A percentile compares a stretch with the other conserved stretches of the same genome.
These are phyloP conservation scores for Maccullochella peelii DNA, from an alignment of 2,113 vertebrate genomes.

Conservation along the genomic window DNA sequence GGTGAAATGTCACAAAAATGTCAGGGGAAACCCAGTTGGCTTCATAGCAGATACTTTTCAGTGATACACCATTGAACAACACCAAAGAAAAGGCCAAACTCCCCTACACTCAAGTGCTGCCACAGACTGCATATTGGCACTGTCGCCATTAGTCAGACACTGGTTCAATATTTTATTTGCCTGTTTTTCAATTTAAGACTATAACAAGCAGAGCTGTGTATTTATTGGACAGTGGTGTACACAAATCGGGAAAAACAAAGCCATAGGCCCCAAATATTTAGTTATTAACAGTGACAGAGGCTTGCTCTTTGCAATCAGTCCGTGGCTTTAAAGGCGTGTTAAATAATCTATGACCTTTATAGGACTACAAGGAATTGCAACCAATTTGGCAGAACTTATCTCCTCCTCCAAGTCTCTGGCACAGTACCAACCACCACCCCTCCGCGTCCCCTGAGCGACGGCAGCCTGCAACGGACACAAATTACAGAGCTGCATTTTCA, in stretches of 20 bases:
- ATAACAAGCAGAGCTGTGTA: conserved; percentile 24
- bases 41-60: conserved; percentile 55
- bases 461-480: conserved; percentile 43
- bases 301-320: conserved; percentile 44
- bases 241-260: conserved; percentile 32
- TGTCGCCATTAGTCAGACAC: conserved; percentile 38
- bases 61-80: conserved; percentile 63
- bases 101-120: conserved; percentile 39
- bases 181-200: conserved; percentile 19
- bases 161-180: conserved; percentile 47
- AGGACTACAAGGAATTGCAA: conserved; percentile 61
- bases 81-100: conserved; percentile 73
- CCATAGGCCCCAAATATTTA: conserved; percentile 26
- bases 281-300: conserved; percentile 32
- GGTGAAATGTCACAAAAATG: conserved; percentile 80
- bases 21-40: conserved; percentile 73
- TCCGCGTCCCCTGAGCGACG: background rate
- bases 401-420: conserved; percentile 63
- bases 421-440: conserved; percentile 46
- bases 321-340: conserved; percentile 45
- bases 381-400: conserved; percentile 66
- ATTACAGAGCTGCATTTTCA: conserved; percentile 32
- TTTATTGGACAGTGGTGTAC: conserved; percentile 23
- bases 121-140: conserved; percentile 50
- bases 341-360: conserved; percentile 78